phyloP scores from a whole-genome alignment of 2,797 vertebrate species.

The Malacoraja senta region DNA sequence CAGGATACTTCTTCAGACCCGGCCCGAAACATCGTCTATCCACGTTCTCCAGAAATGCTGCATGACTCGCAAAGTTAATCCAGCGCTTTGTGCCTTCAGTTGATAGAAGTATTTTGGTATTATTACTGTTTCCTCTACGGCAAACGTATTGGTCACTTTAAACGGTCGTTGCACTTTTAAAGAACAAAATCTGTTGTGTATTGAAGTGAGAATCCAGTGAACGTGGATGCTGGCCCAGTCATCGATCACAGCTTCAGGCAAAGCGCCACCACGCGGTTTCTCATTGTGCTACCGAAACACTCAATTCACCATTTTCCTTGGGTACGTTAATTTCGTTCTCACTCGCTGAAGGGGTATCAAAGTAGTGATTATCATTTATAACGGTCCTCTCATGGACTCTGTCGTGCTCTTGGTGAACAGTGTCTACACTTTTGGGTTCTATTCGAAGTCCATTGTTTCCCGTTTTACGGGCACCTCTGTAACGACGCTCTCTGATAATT shows the following conservation, averaged over 20 bases:
- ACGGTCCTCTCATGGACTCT: slow-evolving; percentile 1
- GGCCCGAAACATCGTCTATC: too few species aligned
- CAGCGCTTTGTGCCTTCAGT: too few species aligned
- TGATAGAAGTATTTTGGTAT: neutral
- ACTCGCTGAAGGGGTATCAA: neutral
- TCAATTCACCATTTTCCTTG: slow-evolving; percentile 2
- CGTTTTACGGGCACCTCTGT: slow-evolving; percentile 39
- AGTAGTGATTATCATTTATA: neutral
- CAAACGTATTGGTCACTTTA: neutral
- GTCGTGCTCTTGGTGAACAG: slow-evolving; percentile 48
- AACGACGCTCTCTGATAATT: slow-evolving; percentile 50
- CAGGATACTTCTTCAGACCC: too few species aligned
- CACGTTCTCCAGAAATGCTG: too few species aligned
- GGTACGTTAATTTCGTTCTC: neutral
- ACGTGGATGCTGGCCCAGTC: too few species aligned
- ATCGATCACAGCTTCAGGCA: neutral
- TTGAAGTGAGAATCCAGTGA: neutral
- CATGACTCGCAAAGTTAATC: too few species aligned
- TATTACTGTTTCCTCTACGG: neutral
- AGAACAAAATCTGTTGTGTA: neutral
- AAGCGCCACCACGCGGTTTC: neutral
- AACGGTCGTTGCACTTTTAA: too few species aligned
- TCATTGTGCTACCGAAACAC: neutral
- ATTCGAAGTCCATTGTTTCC: slow-evolving; percentile 37
- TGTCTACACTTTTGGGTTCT: slow-evolving; percentile 44